Evolutionary conservation across 1,140 invertebrate species (phyloP).

Genomic region (Brachionus sp.): DNA sequence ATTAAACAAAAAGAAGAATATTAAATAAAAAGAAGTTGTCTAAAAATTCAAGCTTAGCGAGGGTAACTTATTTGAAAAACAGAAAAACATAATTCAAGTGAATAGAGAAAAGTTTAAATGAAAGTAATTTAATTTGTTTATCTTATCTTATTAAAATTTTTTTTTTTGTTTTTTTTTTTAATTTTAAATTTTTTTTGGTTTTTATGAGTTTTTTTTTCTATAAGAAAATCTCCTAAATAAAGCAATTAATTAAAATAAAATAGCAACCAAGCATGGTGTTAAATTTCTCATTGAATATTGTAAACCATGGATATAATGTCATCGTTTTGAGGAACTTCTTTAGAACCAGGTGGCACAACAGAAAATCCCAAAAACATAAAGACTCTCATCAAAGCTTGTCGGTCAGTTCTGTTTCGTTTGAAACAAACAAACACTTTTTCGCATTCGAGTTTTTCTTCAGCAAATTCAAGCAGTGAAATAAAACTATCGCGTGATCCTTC

Average conservation of each 20-base stretch:
- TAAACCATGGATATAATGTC: conserved; percentile 57
- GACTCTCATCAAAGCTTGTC: conserved; percentile 77
- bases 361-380: conserved; percentile 95
- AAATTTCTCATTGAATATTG: conserved; percentile 51
- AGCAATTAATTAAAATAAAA: not conserved
- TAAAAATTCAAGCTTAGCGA: conserved; percentile 4
- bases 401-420: conserved; percentile 75
- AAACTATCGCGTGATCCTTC: conserved; percentile 85
- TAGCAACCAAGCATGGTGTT: conserved; percentile 21
- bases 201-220: not conserved
- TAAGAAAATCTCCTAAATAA: conserved; percentile 14
- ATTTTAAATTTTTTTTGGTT: not conserved
- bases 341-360: conserved; percentile 73
- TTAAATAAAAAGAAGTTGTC: not conserved
- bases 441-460: conserved; percentile 83
- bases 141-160: not conserved
- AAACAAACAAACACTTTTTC: conserved; percentile 76
- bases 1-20: not conserved
- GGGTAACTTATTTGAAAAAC: not conserved
- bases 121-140: not conserved
- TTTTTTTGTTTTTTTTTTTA: not conserved
- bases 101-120: conserved; percentile 39
- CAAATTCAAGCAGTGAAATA: conserved; percentile 85
- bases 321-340: conserved; percentile 64
- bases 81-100: conserved; percentile 23